Evolutionary conservation across 2,797 vertebrate genomes (phyloP).

Genomic region (Pelobates cultripes): DNA sequence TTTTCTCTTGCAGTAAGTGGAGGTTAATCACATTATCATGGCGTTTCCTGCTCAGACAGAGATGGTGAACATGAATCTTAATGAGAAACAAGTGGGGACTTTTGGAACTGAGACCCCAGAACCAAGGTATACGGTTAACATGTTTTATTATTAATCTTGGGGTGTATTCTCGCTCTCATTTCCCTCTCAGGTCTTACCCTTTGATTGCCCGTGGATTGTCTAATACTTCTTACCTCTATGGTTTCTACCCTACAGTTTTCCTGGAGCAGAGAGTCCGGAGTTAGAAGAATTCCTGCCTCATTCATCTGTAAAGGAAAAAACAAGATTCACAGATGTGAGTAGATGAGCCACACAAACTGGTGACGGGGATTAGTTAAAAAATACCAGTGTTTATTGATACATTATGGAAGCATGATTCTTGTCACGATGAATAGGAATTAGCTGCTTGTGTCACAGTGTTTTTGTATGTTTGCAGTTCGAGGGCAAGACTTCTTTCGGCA

Average conservation of each 20-base stretch:
- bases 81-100: conserved; percentile 19
- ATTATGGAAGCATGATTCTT: too few relatives aligned
- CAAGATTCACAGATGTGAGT: conserved; percentile 50
- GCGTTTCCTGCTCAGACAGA: conserved; percentile 33
- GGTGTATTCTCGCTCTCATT: too few relatives aligned
- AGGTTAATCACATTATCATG: conserved; percentile 12
- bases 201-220: too few relatives aligned
- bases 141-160: not conserved
- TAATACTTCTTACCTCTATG: not conserved
- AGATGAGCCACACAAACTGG: too few relatives aligned
- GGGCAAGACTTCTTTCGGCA: conserved; percentile 96
- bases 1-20: conserved; percentile 34
- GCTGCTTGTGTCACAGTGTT: not conserved
- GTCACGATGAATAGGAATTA: not conserved
- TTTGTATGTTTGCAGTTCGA: conserved; percentile 80
- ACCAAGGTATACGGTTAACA: conserved; percentile 22
- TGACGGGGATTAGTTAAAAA: too few relatives aligned
- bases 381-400: too few relatives aligned
- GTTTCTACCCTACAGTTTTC: conserved; percentile 8
- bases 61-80: conserved; percentile 39
- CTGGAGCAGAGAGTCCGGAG: conserved; percentile 39
- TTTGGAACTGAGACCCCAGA: conserved; percentile 28
- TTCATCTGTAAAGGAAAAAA: conserved; percentile 30
- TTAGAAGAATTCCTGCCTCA: conserved; percentile 48
- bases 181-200: too few relatives aligned